phyloP scores from a whole-genome alignment of 2,888 invertebrate species.

The Epicampocera succincta region DNA sequence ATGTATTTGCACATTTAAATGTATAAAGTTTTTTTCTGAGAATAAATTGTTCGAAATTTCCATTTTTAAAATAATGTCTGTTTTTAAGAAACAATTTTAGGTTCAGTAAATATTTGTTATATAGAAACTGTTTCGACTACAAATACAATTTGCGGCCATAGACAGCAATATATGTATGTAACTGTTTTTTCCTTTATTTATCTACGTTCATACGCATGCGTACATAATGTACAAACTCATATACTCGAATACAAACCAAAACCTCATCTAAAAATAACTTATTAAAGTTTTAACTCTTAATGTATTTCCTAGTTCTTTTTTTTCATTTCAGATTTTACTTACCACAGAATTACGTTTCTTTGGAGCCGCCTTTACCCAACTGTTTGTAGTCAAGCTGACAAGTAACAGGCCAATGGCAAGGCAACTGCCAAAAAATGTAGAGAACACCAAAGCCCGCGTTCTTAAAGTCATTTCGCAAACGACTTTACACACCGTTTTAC shows the following conservation, averaged over 20 bases:
- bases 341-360: conserved; percentile 82
- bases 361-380: conserved; percentile 89
- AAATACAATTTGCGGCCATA: no score
- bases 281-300: not conserved
- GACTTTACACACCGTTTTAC: conserved; percentile 26
- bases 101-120: no score
- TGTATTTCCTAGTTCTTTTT: not conserved
- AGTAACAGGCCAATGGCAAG: conserved; percentile 87
- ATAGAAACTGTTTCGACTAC: no score
- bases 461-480: conserved; percentile 84
- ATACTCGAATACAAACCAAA: not conserved
- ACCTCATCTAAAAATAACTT: conserved; percentile 21
- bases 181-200: not conserved
- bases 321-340: conserved; percentile 55
- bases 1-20: no score
- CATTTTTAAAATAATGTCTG: no score
- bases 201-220: not conserved
- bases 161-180: no score
- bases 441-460: conserved; percentile 87
- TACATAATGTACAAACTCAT: conserved; percentile 1
- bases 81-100: no score
- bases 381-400: conserved; percentile 89
- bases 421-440: conserved; percentile 89
- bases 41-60: no score
- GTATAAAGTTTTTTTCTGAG: no score